phyloP scores from a whole-genome alignment of 1,140 invertebrate genomes.

The Saccostrea echinata region DNA sequence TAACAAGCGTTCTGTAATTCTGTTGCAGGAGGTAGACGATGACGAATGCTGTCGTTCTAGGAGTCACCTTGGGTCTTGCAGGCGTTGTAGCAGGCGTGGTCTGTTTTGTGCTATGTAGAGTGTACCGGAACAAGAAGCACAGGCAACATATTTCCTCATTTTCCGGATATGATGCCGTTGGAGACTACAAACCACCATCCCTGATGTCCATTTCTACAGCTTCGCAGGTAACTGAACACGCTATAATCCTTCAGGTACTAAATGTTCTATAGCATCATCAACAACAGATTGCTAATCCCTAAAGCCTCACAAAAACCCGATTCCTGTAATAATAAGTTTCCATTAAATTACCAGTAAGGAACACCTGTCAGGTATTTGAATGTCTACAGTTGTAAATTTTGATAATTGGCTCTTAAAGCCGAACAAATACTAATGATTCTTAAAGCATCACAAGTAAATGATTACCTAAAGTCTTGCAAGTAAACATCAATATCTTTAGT shows the following conservation, averaged over 20 bases:
- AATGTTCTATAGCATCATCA: neutral
- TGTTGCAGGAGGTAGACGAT: neutral
- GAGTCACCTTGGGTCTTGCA: constrained; percentile 56
- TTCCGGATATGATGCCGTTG: constrained; percentile 63
- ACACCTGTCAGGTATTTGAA: too few relatives aligned
- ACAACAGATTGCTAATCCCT: neutral
- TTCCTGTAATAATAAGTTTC: neutral
- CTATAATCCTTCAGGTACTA: neutral
- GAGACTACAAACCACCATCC: constrained; percentile 71
- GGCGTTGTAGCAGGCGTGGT: constrained; percentile 57
- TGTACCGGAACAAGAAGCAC: constrained; percentile 57
- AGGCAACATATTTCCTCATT: constrained; percentile 46
- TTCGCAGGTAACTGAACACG: constrained; percentile 60
- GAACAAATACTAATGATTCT: too few relatives aligned
- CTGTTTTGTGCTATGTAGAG: constrained; percentile 54
- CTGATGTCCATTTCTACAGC: constrained; percentile 63
- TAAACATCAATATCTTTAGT: too few relatives aligned
- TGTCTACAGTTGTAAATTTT: too few relatives aligned
- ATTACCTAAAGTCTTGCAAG: too few relatives aligned
- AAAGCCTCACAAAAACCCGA: neutral
- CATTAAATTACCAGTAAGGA: too few relatives aligned
- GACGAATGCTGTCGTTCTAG: constrained; percentile 52
- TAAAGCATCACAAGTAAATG: too few relatives aligned
- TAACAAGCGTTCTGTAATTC: too few relatives aligned
- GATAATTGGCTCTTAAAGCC: too few relatives aligned